Conservation (phyloP, 2,888 invertebrate species). For the Uloborus plumipes region DNA sequence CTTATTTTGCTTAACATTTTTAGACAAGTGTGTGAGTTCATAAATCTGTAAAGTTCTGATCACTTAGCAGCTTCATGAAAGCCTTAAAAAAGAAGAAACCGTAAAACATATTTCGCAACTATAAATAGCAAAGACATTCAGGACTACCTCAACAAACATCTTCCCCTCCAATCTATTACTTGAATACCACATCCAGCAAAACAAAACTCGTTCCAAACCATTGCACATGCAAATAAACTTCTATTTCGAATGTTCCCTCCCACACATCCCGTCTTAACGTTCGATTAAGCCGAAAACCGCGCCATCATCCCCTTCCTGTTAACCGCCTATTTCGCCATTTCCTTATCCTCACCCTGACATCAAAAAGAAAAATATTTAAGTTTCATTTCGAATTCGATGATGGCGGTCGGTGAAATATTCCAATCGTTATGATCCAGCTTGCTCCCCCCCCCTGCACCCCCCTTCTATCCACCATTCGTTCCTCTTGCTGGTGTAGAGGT, state of each 20-base stretch:
- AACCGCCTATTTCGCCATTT: slow-evolving; percentile 6
- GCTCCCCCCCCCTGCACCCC: slow-evolving; percentile 4
- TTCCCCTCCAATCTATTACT: no score
- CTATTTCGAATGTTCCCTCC: slow-evolving; percentile 28
- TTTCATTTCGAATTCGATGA: slow-evolving; percentile 61
- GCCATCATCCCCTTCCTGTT: slow-evolving; percentile 24
- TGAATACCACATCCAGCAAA: not conserved
- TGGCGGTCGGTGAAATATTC: slow-evolving; percentile 57
- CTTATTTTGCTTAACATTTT: no score
- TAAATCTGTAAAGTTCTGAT: no score
- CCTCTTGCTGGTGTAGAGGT: slow-evolving; percentile 52
- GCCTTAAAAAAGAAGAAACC: no score
- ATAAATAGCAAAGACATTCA: no score
- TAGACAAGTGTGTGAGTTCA: no score
- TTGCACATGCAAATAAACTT: slow-evolving; percentile 26
- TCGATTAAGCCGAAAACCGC: slow-evolving; percentile 51
- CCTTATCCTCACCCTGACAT: not conserved
- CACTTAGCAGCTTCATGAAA: no score
- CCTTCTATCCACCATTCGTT: slow-evolving; percentile 7
- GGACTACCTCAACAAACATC: no score
- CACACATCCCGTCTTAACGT: slow-evolving; percentile 35
- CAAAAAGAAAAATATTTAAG: slow-evolving; percentile 49
- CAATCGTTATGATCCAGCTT: slow-evolving; percentile 59
- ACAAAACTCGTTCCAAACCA: slow-evolving; percentile 28
- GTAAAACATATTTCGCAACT: no score